Base-by-base conservation (phyloP, 2,888 invertebrate genomes). In the Standfussiana lucernea region DNA sequence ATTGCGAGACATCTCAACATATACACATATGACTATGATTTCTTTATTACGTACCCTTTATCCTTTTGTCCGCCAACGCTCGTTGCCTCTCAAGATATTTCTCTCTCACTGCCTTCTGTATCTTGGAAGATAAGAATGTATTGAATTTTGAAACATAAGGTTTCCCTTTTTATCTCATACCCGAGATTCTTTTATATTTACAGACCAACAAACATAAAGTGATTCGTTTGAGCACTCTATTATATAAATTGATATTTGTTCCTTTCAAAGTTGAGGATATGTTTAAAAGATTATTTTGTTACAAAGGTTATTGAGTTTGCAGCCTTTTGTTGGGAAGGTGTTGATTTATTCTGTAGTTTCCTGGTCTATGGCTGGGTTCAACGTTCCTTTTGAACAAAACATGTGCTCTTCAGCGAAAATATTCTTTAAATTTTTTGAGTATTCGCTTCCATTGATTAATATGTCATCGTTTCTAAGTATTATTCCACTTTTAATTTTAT, bases 71-170 rank as follows among this genome's bases (percentile, higher is more conserved):
- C 91, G 93, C 88, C 89, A 85, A 84, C 89, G 88, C 88, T 90
- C 90, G 89, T 87, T 90, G 88, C 90, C 89, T 93, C 91, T 92
- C 86, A 88, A 88, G 92, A 91, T 91, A 92, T 92, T 93, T 91
- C 91, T 89, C 90, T 91, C 91, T 92, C 90, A 88, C 88, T 91
- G 90, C 91, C 89, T 91, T 89, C 89, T 90, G 90, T 90, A 91
- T 92, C 91, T 90, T 89, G 89, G 86, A 85, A 94, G 93, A 94
- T 94, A 93, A 93, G 92, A 89, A 93, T 92, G 94, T 95, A 95
- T 95, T 95, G 94, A 95, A 95, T 95, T 95, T 94, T 93, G 93
- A 94, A 94, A 93, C 94, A 93, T 93, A 93, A 91, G 92, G 92
- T 92, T 93, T 92, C 91, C 92, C 92, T 94, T 94, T 94, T 93